Percentiles rank a stretch among this genome's conserved stretches.
Evolutionary conservation across 2,113 vertebrate species (phyloP).

Genomic region (Herpailurus yagouaroundi): DNA sequence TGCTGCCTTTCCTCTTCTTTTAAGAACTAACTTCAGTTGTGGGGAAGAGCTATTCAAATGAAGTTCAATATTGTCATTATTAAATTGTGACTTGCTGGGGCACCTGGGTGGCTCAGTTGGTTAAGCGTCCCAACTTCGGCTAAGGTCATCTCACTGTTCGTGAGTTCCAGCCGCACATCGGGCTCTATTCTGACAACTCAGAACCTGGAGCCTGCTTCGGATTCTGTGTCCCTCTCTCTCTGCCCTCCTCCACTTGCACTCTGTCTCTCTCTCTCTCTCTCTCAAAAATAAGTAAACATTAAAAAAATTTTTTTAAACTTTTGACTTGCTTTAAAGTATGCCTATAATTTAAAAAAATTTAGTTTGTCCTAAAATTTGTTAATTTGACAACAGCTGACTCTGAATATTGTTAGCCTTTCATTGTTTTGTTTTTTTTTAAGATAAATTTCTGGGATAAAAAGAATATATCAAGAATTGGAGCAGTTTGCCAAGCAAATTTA

Average conservation of each 20-base stretch:
- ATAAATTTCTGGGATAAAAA: constrained; percentile 43
- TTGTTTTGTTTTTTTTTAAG: background rate
- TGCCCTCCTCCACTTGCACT: too few species aligned
- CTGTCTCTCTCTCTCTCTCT: too few species aligned
- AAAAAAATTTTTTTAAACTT: background rate
- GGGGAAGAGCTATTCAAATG: background rate
- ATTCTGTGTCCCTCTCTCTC: too few species aligned
- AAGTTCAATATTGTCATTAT: background rate
- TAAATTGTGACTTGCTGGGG: background rate
- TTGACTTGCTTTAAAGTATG: constrained; percentile 44
- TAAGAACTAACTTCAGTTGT: constrained; percentile 2
- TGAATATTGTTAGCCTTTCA: constrained; percentile 6
- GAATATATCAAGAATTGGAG: background rate
- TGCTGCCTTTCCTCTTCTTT: constrained; percentile 35
- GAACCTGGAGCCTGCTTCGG: too few species aligned
- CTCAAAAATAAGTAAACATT: too few species aligned
- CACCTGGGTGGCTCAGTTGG: too few species aligned
- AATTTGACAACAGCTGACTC: constrained; percentile 16
- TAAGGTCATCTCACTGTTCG: too few species aligned
- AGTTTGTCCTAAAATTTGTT: background rate
- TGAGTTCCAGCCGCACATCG: too few species aligned
- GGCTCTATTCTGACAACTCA: too few species aligned
- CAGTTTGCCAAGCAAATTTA: constrained; percentile 47
- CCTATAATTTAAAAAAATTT: constrained; percentile 32
- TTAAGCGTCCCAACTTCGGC: too few species aligned